Evolutionary conservation across 2,797 vertebrate species (phyloP), one percentile per base, ranked within the genome.

Genomic region (Australoheros facetus): DNA sequence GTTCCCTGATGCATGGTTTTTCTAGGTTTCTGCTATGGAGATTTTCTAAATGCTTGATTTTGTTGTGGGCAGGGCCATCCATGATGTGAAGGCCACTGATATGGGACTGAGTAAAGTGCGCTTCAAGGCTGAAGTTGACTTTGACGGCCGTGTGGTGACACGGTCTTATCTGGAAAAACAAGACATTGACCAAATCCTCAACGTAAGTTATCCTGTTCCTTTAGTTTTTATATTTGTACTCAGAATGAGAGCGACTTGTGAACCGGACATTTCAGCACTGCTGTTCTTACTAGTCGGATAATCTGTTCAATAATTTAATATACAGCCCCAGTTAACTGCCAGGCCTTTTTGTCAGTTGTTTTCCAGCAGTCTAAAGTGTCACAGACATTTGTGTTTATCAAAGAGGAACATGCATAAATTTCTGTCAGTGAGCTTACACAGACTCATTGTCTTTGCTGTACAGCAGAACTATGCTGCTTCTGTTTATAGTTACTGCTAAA

Each of bases 101-200:
- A 90, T 99, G 91, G 98, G 98, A 56, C 95, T 99, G 93, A 97
- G 97, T 91, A 98, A 98, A 96, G 98, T 99, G 77, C 97, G 98
- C 86, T 99, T 99, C 94, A 99, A 99, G 91, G 98, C 98, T 53
- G 98, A 99, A 94, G 98, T 99, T 62, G 98, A 99, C 95, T 99
- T 99, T 60, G 98, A 99, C 86, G 98, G 98, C 54, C 95, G 98
- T 54, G 97, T 99, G 91, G 98, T 99, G 91, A 99, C 98, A 14
- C 95, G 98, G 56, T 98, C 97, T 21, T 99, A 99, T 94, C 95
- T 99, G 94, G 98, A 99, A 92, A 99, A 98, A 93, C 98, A 99
- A 94, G 98, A 99, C 94, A 97, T 99, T 83, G 98, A 99, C 84
- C 97, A 98, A 94, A 95, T 99, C 85, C 95, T 99, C 70, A 96